Conservation (phyloP, 2,113 vertebrate species). For the Xenopus laevis region DNA sequence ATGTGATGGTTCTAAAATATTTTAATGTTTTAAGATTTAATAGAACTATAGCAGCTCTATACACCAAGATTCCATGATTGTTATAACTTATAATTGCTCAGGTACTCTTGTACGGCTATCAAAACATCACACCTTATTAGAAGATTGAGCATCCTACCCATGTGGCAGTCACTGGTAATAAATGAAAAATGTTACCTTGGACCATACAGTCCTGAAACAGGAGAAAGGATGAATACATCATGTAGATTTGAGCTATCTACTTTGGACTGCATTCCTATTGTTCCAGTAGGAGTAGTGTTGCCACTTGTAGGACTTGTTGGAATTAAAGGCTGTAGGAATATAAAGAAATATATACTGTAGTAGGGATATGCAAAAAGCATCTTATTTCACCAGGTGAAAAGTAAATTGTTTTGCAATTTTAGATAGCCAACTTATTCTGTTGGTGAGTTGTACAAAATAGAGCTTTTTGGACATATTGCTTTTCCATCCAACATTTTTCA, state of each 20-base stretch:
- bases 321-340: constrained; percentile 66
- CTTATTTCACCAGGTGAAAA: not conserved
- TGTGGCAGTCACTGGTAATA: not conserved
- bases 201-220: constrained; percentile 77
- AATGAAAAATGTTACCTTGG: constrained; percentile 69
- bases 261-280: constrained; percentile 76
- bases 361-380: not conserved
- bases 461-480: too few species aligned
- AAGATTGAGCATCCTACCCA: too few species aligned
- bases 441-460: too few species aligned
- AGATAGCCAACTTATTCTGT: too few species aligned
- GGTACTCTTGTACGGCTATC: too few species aligned
- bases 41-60: too few species aligned
- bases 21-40: too few species aligned
- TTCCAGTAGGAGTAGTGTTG: constrained; percentile 75
- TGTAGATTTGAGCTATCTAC: constrained; percentile 77
- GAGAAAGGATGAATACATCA: constrained; percentile 83
- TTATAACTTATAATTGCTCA: too few species aligned
- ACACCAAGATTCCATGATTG: too few species aligned
- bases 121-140: too few species aligned
- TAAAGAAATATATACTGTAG: not conserved
- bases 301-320: constrained; percentile 76
- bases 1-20: too few species aligned
- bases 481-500: too few species aligned
- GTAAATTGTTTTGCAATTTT: not conserved